phyloP scores from a whole-genome alignment of 1,140 invertebrate species.

The Brachionus plicatilis region DNA sequence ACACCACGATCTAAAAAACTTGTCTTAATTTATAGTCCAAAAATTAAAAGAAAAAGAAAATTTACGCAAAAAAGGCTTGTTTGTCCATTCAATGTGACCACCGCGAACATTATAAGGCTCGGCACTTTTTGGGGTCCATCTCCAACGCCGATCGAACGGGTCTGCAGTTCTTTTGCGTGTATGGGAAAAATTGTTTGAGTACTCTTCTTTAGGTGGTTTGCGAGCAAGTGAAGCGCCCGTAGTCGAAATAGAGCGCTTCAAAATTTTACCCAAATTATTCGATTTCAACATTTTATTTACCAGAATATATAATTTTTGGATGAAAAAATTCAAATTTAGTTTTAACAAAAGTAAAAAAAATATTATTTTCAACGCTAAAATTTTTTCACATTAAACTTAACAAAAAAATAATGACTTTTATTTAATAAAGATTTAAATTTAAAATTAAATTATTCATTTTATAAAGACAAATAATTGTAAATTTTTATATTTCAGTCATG shows the following conservation, averaged over 20 bases:
- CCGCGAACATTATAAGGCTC: constrained; percentile 32
- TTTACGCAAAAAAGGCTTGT: constrained; percentile 5
- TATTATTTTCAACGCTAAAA: not conserved
- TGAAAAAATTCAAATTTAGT: not conserved
- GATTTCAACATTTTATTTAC: not conserved
- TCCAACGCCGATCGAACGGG: constrained; percentile 36
- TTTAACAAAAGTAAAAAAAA: not conserved
- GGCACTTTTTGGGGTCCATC: constrained; percentile 32
- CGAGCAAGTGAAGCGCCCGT: not conserved
- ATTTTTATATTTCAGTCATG: no score
- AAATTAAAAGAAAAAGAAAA: not conserved
- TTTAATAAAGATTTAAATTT: no score
- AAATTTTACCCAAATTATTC: not conserved
- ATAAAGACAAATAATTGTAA: no score
- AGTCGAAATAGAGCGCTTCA: not conserved
- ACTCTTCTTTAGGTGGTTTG: constrained; percentile 33
- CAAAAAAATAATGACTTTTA: not conserved
- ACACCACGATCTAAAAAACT: constrained; percentile 41
- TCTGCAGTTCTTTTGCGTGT: constrained; percentile 27
- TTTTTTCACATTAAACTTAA: not conserved
- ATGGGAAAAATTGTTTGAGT: constrained; percentile 5
- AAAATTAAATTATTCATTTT: no score
- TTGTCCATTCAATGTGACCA: constrained; percentile 19
- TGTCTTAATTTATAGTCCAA: not conserved
- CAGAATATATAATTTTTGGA: not conserved